Evolutionary conservation across 2,113 vertebrate species (phyloP).

Genomic region (Romanogobio albipinnatus): DNA sequence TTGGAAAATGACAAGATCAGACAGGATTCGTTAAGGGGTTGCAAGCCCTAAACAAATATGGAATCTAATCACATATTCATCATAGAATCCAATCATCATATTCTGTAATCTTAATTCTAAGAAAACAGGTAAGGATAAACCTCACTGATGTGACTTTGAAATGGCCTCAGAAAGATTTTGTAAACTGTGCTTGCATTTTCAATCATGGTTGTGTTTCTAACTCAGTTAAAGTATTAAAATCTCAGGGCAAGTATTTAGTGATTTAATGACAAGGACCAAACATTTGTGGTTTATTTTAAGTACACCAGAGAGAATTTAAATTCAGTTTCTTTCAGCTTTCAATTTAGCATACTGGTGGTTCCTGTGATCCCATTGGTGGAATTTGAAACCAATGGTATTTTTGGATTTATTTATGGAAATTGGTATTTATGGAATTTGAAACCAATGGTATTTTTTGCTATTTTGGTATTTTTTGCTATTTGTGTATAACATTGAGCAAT

Average conservation of each 20-base stretch:
- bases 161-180: accelerated
- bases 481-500: not conserved
- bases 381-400: not conserved
- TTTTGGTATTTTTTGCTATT: too few species aligned
- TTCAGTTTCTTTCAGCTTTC: not conserved
- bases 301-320: too few species aligned
- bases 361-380: not conserved
- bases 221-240: not conserved
- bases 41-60: not conserved
- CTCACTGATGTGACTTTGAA: accelerated
- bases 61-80: slow-evolving; percentile 47
- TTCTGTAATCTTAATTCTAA: slow-evolving; percentile 45
- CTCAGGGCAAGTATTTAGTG: not conserved
- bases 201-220: not conserved
- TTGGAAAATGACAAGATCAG: too few species aligned
- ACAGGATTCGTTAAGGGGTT: slow-evolving; percentile 26
- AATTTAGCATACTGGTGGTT: not conserved
- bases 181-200: not conserved
- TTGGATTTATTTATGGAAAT: too few species aligned
- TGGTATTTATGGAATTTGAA: too few species aligned
- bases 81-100: slow-evolving; percentile 52
- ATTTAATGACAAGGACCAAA: not conserved
- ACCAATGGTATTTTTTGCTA: too few species aligned
- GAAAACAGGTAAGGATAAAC: slow-evolving; percentile 52
- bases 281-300: not conserved